A percentile compares a stretch with the other conserved stretches of the same genome.
phyloP scores from a whole-genome alignment of 2,888 invertebrate species.

The Stenchaetothrips biformis region DNA sequence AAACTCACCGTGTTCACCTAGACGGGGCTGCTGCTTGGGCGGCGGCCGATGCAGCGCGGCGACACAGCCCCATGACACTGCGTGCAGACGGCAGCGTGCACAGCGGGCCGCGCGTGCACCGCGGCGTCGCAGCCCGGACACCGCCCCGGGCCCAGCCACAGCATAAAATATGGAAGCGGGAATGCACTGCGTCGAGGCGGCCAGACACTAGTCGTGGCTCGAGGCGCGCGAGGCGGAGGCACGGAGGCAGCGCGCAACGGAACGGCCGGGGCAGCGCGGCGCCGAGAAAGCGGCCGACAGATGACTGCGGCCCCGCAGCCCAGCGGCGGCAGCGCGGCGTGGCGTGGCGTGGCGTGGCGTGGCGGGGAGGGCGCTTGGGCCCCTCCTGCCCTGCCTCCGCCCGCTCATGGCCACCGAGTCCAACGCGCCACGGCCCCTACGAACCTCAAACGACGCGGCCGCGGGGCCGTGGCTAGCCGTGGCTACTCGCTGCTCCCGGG shows the following conservation, averaged over 20 bases:
- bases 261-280: neutral
- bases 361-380: neutral
- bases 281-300: constrained; percentile 11
- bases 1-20: constrained; percentile 7
- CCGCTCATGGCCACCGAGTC: neutral
- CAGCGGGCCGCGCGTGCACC: neutral
- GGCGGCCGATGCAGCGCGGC: neutral
- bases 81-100: no score
- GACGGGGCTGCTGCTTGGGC: neutral
- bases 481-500: no score
- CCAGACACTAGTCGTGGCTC: neutral
- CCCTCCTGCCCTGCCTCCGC: neutral
- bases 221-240: neutral
- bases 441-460: neutral
- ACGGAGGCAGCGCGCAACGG: neutral
- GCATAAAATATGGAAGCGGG: constrained; percentile 17
- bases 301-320: neutral
- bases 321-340: neutral
- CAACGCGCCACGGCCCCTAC: neutral
- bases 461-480: no score
- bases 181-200: neutral
- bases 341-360: neutral
- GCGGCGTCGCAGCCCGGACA: neutral
- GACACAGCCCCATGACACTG: no score
- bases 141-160: neutral